These are phyloP conservation scores for Halotydeus destructor DNA, from an alignment of 1,140 invertebrate species.

Conservation along the genomic window DNA sequence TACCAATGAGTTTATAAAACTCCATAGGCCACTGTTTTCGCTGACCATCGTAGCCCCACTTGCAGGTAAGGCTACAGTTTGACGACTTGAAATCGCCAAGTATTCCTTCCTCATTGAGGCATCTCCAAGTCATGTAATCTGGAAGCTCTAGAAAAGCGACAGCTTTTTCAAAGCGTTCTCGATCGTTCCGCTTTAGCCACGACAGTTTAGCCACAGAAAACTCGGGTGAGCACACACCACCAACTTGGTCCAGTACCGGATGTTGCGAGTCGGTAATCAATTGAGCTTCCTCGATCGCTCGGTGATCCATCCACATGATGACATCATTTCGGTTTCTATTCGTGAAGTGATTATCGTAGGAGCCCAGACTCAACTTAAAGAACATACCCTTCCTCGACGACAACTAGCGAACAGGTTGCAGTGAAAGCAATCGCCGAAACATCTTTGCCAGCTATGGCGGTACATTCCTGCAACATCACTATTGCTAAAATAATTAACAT, in stretches of 20 bases:
- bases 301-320: conserved; percentile 92
- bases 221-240: conserved; percentile 74
- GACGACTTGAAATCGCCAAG: conserved; percentile 35
- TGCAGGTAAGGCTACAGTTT: conserved; percentile 73
- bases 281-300: conserved; percentile 56
- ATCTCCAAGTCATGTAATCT: conserved; percentile 77
- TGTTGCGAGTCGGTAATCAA: conserved; percentile 56
- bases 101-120: neutral
- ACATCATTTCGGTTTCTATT: conserved; percentile 50
- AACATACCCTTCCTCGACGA: conserved; percentile 36
- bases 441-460: conserved; percentile 1
- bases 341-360: no score
- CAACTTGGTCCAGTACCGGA: conserved; percentile 55
- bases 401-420: conserved; percentile 83
- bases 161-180: conserved; percentile 28
- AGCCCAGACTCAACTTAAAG: no score
- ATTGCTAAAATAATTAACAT: neutral
- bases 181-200: conserved; percentile 62
- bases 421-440: conserved; percentile 56
- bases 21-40: conserved; percentile 44
- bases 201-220: conserved; percentile 90
- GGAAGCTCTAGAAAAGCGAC: conserved; percentile 71
- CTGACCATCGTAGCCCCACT: conserved; percentile 54
- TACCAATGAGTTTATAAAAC: conserved; percentile 48
- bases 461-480: conserved; percentile 3